These are phyloP conservation scores for Ormyrus labotus DNA, from an alignment of 2,888 invertebrate species.

Conservation along the genomic window DNA sequence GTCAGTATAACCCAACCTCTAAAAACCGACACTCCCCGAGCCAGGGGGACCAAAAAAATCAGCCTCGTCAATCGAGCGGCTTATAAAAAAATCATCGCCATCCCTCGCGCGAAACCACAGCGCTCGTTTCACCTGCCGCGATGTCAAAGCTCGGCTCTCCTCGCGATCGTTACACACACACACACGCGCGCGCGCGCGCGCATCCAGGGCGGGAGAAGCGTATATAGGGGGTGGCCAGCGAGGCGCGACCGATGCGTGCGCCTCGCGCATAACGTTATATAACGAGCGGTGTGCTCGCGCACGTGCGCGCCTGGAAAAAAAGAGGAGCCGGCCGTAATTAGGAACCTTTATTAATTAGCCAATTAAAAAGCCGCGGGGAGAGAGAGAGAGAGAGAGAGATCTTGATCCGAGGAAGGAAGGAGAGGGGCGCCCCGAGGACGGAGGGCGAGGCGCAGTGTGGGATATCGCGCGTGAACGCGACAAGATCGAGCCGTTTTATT, in stretches of 20 bases:
- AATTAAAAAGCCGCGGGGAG: constrained; percentile 63
- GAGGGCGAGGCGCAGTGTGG: not conserved
- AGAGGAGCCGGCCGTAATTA: constrained; percentile 65
- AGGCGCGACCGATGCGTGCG: constrained; percentile 57
- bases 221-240: not conserved
- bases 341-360: constrained; percentile 72
- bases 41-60: no score
- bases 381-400: constrained; percentile 52
- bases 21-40: no score
- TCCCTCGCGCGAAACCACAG: no score
- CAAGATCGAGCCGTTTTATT: not conserved
- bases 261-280: constrained; percentile 33
- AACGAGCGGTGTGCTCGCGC: constrained; percentile 18
- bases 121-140: not conserved
- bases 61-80: no score
- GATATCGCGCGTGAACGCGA: not conserved
- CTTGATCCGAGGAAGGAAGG: constrained; percentile 62
- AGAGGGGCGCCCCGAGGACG: not conserved
- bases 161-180: not conserved
- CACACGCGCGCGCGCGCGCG: no score
- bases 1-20: no score
- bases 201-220: no score
- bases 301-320: constrained; percentile 19
- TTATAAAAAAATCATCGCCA: no score
- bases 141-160: not conserved